A percentile compares a stretch with the other conserved stretches of the same genome.
phyloP scores from a whole-genome alignment of 2,888 invertebrate genomes.

The Morpho achilles region DNA sequence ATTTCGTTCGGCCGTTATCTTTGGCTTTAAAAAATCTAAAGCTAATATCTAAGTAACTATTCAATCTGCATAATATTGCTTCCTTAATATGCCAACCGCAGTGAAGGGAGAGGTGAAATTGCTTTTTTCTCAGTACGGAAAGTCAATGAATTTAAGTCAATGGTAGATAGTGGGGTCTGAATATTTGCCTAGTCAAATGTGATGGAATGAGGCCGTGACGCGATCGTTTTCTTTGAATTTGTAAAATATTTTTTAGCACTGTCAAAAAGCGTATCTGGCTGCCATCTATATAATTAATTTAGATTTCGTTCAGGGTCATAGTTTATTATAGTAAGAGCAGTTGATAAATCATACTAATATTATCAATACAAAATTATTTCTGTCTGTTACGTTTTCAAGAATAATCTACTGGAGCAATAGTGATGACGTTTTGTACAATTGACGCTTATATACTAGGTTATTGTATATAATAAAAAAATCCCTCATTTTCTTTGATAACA shows the following conservation, averaged over 20 bases:
- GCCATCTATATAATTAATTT: no score
- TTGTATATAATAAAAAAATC: no score
- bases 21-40: conserved; percentile 25
- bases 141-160: conserved; percentile 63
- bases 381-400: no score
- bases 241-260: conserved; percentile 35
- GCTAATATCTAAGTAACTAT: conserved; percentile 29
- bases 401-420: no score
- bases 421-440: no score
- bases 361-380: no score
- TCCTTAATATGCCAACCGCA: conserved; percentile 65
- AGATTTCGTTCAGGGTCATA: no score
- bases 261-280: not conserved
- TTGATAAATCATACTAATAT: no score
- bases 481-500: no score
- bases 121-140: conserved; percentile 65
- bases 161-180: conserved; percentile 66
- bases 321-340: no score
- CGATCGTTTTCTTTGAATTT: conserved; percentile 49
- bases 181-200: conserved; percentile 77
- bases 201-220: conserved; percentile 61
- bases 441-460: no score
- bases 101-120: conserved; percentile 63
- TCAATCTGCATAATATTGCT: conserved; percentile 74
- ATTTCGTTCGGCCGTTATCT: conserved; percentile 5